A percentile compares a stretch with the other conserved stretches of the same genome.
These are phyloP conservation scores for Ctena decussata DNA, from an alignment of 2,888 invertebrate genomes.

Conservation along the genomic window DNA sequence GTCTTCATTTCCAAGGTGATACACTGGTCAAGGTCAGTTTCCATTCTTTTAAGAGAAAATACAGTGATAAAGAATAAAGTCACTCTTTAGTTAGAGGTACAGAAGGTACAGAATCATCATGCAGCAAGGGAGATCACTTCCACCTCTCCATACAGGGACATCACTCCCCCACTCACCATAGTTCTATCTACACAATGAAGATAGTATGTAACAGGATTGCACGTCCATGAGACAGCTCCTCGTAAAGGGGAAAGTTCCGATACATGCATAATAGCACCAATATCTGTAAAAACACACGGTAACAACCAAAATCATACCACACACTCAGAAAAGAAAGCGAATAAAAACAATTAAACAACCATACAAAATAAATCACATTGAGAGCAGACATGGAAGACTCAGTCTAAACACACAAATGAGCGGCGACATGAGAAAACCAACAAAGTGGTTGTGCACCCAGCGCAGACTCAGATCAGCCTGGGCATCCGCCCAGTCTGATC, in stretches of 20 bases:
- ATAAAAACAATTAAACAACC: not conserved
- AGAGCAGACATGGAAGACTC: no score
- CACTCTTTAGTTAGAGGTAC: not conserved
- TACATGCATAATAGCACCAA: constrained; percentile 99
- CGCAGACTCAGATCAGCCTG: no score
- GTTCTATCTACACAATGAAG: constrained; percentile 99
- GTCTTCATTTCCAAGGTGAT: no score
- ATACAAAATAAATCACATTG: not conserved
- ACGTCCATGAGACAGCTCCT: constrained; percentile 99
- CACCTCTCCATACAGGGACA: constrained; percentile 47
- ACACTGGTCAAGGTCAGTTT: no score
- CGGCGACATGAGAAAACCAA: no score
- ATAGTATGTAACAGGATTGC: constrained; percentile 99
- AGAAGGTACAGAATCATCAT: constrained; percentile 10
- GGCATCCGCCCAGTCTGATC: no score
- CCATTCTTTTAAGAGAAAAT: not conserved
- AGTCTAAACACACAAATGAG: no score
- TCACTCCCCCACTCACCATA: constrained; percentile 82
- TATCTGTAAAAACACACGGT: constrained; percentile 89
- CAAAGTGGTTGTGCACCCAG: no score
- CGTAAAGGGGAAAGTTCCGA: constrained; percentile 98
- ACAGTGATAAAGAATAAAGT: not conserved
- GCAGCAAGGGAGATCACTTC: constrained; percentile 61
- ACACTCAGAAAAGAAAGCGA: not conserved
- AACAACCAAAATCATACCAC: not conserved